Conservation (phyloP, 2,113 vertebrate species). For the Thalassarche chlororhynchos region DNA sequence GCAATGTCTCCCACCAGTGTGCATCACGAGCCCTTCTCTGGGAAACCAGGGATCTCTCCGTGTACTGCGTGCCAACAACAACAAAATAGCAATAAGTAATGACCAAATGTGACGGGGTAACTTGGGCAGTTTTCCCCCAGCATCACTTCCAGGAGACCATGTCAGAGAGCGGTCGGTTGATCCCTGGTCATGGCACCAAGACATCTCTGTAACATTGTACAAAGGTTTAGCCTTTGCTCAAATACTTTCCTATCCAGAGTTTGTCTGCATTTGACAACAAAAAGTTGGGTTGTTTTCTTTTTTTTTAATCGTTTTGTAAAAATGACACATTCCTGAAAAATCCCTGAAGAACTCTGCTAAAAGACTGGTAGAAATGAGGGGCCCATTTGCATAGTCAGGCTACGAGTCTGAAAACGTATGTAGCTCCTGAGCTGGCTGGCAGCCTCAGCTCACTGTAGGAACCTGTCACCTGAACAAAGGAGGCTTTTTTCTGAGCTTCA, state of each 20-base stretch:
- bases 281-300: neutral
- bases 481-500: neutral
- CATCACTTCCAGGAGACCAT: neutral
- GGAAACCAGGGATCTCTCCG: neutral
- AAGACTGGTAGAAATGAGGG: neutral
- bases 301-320: neutral
- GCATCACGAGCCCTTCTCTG: rapidly evolving
- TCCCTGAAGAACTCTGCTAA: neutral
- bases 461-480: neutral
- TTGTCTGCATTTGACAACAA: neutral
- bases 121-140: neutral
- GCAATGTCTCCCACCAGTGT: rapidly evolving
- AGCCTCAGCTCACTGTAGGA: neutral
- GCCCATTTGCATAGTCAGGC: neutral
- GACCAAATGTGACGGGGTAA: neutral
- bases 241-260: neutral
- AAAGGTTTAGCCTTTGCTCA: neutral
- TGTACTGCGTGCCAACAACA: rapidly evolving
- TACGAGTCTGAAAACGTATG: neutral
- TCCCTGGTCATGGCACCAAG: neutral
- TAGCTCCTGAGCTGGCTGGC: neutral
- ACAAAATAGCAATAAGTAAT: neutral
- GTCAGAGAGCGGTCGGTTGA: neutral
- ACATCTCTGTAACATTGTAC: neutral
- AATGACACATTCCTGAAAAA: neutral